Conservation (phyloP, 2,888 invertebrate genomes). For the Pristionchus maxplancki region DNA sequence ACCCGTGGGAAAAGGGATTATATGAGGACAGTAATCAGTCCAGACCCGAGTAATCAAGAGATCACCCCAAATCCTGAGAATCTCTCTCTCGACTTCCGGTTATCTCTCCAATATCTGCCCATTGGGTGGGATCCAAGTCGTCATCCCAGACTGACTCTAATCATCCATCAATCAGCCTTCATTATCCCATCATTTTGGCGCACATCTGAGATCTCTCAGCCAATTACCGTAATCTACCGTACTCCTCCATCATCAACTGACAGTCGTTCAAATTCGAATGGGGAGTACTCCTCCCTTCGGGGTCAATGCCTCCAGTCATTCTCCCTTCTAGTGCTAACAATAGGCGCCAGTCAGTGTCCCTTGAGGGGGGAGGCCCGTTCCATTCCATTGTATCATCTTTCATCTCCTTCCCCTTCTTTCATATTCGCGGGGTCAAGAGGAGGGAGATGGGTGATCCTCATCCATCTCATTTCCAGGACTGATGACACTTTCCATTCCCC, state of each 20-base stretch:
- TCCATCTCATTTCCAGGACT: slow-evolving; percentile 38
- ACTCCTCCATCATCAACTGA: slow-evolving; percentile 33
- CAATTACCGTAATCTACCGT: slow-evolving; percentile 42
- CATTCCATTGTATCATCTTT: slow-evolving; percentile 23
- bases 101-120: slow-evolving; percentile 11
- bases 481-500: neutral
- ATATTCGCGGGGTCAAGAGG: slow-evolving; percentile 20
- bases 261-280: slow-evolving; percentile 21
- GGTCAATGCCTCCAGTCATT: slow-evolving; percentile 40
- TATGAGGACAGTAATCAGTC: slow-evolving; percentile 8
- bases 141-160: neutral
- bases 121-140: neutral
- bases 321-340: slow-evolving; percentile 26
- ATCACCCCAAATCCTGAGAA: neutral
- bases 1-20: neutral
- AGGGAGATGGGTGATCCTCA: neutral
- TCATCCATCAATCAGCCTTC: slow-evolving; percentile 7
- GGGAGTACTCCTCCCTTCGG: neutral
- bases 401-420: slow-evolving; percentile 9
- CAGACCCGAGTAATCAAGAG: neutral
- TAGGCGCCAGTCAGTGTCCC: slow-evolving; percentile 20
- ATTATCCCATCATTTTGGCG: slow-evolving; percentile 39
- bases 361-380: neutral
- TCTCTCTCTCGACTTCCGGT: neutral
- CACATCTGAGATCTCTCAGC: neutral